These are phyloP conservation scores for Caenorhabditis afra DNA, from an alignment of 2,888 invertebrate species.

Conservation along the genomic window DNA sequence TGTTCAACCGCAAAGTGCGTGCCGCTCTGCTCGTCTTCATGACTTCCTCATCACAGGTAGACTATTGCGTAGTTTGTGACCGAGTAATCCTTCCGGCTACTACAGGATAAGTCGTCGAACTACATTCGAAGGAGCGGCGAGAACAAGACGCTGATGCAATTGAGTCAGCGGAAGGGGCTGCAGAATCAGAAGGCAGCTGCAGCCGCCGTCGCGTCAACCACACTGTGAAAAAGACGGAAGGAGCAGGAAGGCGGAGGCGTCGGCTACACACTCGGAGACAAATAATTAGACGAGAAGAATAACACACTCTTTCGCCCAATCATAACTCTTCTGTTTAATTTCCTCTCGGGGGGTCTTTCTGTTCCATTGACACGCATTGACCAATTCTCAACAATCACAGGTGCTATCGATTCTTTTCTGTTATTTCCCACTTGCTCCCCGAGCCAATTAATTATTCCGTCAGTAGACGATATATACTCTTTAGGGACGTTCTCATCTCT, in stretches of 20 bases:
- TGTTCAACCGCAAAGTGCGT: constrained; percentile 52
- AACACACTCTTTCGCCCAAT: too few relatives aligned
- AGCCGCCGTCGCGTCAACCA: constrained; percentile 12
- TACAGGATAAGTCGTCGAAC: constrained; percentile 44
- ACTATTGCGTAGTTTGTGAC: not conserved
- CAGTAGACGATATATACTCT: too few relatives aligned
- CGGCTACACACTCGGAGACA: not conserved
- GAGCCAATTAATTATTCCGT: too few relatives aligned
- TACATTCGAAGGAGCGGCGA: constrained; percentile 28
- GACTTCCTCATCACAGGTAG: constrained; percentile 42
- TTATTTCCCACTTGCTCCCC: too few relatives aligned
- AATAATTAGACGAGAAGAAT: not conserved
- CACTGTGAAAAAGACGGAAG: constrained; percentile 9
- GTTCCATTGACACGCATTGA: too few relatives aligned
- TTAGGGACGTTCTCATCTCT: constrained; percentile 7
- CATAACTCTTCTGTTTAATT: too few relatives aligned
- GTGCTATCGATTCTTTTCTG: too few relatives aligned
- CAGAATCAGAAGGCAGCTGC: constrained; percentile 20
- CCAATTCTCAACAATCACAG: too few relatives aligned
- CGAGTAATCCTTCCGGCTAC: not conserved
- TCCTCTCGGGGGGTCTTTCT: too few relatives aligned
- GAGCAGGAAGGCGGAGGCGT: not conserved
- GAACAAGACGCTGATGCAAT: constrained; percentile 25
- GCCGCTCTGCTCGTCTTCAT: constrained; percentile 46
- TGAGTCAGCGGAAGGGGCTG: not conserved